phyloP scores from a whole-genome alignment of 2,797 vertebrate species.

The Melanotaenia maccullochi region DNA sequence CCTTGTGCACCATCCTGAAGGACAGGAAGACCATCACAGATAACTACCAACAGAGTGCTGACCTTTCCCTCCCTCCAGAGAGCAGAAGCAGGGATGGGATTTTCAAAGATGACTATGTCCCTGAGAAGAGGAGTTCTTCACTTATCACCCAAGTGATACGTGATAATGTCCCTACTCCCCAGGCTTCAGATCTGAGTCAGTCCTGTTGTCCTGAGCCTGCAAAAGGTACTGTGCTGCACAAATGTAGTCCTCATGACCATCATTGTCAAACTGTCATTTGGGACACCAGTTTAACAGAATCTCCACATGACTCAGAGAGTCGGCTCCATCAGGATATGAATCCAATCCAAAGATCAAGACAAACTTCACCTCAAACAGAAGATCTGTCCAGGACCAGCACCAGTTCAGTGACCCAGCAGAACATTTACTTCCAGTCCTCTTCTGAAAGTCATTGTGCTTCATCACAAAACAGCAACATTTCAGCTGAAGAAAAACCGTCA shows the following conservation, averaged over 20 bases:
- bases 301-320: neutral
- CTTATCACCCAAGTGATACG: neutral
- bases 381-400: neutral
- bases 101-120: neutral
- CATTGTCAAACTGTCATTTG: neutral
- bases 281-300: neutral
- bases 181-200: neutral
- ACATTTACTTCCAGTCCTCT: neutral
- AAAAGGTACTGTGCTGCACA: neutral
- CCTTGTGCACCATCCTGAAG: conserved; percentile 61
- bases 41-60: neutral
- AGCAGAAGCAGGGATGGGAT: conserved; percentile 1
- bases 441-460: neutral
- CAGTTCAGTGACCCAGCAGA: conserved; percentile 8
- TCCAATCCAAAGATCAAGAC: neutral
- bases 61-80: neutral
- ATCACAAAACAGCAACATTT: neutral
- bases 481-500: neutral
- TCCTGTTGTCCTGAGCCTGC: neutral
- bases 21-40: conserved; percentile 26
- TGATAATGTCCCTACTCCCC: conserved; percentile 24
- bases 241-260: neutral
- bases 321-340: neutral
- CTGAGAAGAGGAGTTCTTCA: conserved; percentile 8
- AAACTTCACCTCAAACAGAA: neutral